Conservation (phyloP, 2,113 vertebrate genomes). For the Campylomormyrus numenius region DNA sequence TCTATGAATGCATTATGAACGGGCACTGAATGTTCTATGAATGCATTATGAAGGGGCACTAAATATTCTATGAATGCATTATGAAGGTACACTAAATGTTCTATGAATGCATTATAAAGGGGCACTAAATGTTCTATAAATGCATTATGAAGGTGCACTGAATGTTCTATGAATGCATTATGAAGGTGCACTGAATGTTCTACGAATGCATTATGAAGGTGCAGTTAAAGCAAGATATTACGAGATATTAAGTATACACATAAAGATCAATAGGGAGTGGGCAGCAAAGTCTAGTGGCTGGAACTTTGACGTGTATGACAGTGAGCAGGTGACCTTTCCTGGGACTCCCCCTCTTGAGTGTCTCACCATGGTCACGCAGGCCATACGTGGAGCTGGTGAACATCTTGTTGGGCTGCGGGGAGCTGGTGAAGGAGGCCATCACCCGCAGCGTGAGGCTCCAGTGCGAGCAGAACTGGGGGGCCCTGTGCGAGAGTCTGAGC, state of each 20-base stretch:
- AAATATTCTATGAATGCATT: not conserved
- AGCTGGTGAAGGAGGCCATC: conserved; percentile 74
- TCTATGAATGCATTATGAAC: not conserved
- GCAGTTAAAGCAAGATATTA: not conserved
- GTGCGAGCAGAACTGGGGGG: conserved; percentile 85
- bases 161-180: too few species aligned
- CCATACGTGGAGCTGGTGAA: conserved; percentile 89
- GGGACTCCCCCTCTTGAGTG: not conserved
- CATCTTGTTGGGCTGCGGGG: conserved; percentile 79
- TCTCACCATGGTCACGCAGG: conserved; percentile 46
- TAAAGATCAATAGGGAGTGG: not conserved
- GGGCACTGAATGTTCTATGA: not conserved
- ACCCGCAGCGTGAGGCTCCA: conserved; percentile 69
- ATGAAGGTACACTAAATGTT: too few species aligned
- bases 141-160: not conserved
- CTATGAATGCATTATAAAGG: not conserved
- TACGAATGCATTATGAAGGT: not conserved
- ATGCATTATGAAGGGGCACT: not conserved
- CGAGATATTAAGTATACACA: not conserved
- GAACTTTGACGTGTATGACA: not conserved
- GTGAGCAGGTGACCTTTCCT: not conserved
- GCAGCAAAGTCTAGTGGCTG: too few species aligned
- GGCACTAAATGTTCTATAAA: not conserved
- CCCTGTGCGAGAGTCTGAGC: conserved; percentile 75
- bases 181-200: too few species aligned